Base-by-base conservation (phyloP, 2,113 vertebrate species). In the Anoura caudifer region DNA sequence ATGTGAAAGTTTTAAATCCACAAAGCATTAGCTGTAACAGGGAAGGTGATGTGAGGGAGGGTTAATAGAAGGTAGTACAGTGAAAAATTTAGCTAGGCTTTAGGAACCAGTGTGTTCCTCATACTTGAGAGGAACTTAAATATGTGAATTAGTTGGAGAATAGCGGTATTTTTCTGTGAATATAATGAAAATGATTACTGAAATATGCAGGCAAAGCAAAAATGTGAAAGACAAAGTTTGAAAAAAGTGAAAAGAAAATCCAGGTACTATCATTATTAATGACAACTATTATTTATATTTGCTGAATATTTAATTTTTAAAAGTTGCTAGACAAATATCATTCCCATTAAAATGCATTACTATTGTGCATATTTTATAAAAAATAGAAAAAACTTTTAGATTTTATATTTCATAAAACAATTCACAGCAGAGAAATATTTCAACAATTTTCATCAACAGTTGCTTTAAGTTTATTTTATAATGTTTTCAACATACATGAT, bases 11-110 rank as follows among this genome's bases (percentile, higher is more conserved):
- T 43, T 80, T 41, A 92, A 67, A 63, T 50, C 14, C 16, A 16
- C 4, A 90, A 81, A 88, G 0, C 19, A n/a, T 41, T 54, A 11
- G 0, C 31, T 82, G 16, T 77, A 81, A 87, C 3, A 4, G 36
- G 9, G 28, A 7, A 17, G 33, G 8, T 1, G 5, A 22, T 4
- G 0, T 0, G 7, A 28, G 1, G 15, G 28, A 28, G 0, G 4
- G 13, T 72, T 69, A 31, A 85, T 80, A 76, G 26, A 91, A 76
- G 9, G 54, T 17, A 31, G 8, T 31, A 72, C 2, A 75, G n/a
- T 70, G 43, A 80, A 91, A 76, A 79, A 80, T 31, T 70, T 17
- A 94, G 2, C 5, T 50, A 28, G 14, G 2, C 2, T 88, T 94
- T 88, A 92, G 65, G 31, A 7, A 45, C 17, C n/a, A 61, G 1